phyloP scores from a whole-genome alignment of 2,888 invertebrate genomes.

The Zootermopsis nevadensis region DNA sequence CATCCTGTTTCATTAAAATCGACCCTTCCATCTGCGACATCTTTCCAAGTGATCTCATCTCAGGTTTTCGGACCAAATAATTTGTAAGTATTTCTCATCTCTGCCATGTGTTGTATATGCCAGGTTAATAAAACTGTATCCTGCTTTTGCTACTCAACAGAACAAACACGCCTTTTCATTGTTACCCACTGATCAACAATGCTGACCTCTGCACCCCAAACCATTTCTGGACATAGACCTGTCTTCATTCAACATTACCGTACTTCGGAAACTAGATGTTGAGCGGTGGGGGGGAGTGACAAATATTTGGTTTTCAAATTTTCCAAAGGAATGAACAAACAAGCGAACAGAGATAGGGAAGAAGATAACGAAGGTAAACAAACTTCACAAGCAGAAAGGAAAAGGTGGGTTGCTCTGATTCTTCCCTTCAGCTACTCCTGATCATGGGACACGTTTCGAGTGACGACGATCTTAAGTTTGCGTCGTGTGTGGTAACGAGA shows the following conservation, averaged over 20 bases:
- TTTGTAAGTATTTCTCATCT: too few species aligned
- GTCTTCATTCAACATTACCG: background rate
- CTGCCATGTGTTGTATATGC: too few species aligned
- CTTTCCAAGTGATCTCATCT: too few species aligned
- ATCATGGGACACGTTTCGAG: background rate
- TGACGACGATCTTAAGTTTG: background rate
- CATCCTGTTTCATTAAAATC: too few species aligned
- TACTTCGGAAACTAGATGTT: background rate
- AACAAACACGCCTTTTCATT: too few species aligned
- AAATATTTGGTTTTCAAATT: constrained; percentile 50
- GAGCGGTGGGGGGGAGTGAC: constrained; percentile 37
- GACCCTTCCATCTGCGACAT: too few species aligned
- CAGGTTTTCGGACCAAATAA: too few species aligned
- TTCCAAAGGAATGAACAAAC: constrained; percentile 16
- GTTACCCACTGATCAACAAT: too few species aligned
- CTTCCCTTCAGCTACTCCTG: background rate
- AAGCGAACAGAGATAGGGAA: constrained; percentile 20
- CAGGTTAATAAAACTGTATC: too few species aligned
- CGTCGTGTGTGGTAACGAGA: background rate
- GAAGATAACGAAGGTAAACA: constrained; percentile 29
- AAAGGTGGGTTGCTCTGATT: background rate
- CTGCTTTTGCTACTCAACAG: too few species aligned
- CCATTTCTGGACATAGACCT: background rate
- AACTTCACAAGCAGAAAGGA: background rate
- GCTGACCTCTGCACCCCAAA: too few species aligned